Evolutionary conservation across 2,113 vertebrate genomes (phyloP).

Genomic region (Aegotheles bennettii): DNA sequence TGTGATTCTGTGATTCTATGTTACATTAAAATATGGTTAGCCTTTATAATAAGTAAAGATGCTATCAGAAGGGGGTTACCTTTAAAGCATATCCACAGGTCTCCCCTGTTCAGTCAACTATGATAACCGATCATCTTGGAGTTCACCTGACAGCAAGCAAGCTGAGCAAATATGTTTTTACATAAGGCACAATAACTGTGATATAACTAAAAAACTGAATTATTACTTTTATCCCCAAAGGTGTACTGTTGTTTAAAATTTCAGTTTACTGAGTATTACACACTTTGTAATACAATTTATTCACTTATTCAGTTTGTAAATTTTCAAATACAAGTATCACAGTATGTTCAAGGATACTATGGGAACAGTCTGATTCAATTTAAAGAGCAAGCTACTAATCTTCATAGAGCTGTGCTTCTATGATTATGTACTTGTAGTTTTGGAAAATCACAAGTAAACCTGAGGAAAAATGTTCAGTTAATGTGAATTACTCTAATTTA

Average conservation of each 20-base stretch:
- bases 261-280: background rate
- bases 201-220: background rate
- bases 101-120: background rate
- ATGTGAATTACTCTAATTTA: background rate
- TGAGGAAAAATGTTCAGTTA: background rate
- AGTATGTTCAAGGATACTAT: background rate
- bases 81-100: background rate
- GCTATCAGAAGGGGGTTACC: background rate
- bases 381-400: background rate
- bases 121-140: background rate
- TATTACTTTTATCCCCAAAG: background rate
- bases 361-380: conserved; percentile 15
- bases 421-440: background rate
- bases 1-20: too few relatives aligned
- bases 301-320: background rate
- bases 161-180: conserved; percentile 10
- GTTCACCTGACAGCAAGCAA: conserved; percentile 3
- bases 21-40: background rate
- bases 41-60: background rate
- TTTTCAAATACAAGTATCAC: background rate
- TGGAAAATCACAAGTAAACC: background rate
- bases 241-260: background rate
- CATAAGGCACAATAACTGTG: background rate
- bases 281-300: background rate
- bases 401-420: background rate